These are phyloP conservation scores for Drosophila falleni DNA, from an alignment of 2,888 invertebrate genomes.

Conservation along the genomic window DNA sequence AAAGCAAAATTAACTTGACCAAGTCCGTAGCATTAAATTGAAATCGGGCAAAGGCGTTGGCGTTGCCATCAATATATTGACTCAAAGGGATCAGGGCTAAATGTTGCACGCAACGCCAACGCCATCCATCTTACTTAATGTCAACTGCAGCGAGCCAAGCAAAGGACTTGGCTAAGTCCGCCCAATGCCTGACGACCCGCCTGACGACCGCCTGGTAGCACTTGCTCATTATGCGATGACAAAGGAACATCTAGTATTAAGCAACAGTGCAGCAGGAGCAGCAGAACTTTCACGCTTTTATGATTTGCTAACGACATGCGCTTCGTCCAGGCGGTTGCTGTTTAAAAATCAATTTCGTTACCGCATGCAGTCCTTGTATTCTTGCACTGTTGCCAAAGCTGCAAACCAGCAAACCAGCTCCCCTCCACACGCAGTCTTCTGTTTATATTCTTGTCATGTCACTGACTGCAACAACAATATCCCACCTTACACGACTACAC, in stretches of 20 bases:
- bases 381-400: conserved; percentile 27
- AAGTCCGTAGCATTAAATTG: conserved; percentile 53
- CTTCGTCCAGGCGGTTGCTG: conserved; percentile 53
- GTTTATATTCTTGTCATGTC: conserved; percentile 76
- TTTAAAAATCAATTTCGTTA: conserved; percentile 82
- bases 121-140: conserved; percentile 82
- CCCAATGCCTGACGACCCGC: conserved; percentile 4
- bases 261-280: conserved; percentile 13
- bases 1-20: conserved; percentile 62
- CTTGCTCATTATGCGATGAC: conserved; percentile 73
- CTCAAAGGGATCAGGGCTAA: conserved; percentile 74
- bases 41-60: conserved; percentile 50
- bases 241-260: conserved; percentile 65
- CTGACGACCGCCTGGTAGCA: conserved; percentile 26
- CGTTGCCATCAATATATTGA: conserved; percentile 70
- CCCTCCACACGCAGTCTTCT: conserved; percentile 35
- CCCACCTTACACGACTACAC: no score
- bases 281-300: conserved; percentile 72
- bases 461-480: conserved; percentile 47
- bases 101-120: conserved; percentile 73
- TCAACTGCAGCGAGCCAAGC: conserved; percentile 70
- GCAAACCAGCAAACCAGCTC: conserved; percentile 25
- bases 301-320: conserved; percentile 81
- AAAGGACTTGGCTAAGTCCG: background rate
- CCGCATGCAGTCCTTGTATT: conserved; percentile 56